Evolutionary conservation across 2,888 invertebrate genomes (phyloP).

Genomic region (Fragum whitleyi): DNA sequence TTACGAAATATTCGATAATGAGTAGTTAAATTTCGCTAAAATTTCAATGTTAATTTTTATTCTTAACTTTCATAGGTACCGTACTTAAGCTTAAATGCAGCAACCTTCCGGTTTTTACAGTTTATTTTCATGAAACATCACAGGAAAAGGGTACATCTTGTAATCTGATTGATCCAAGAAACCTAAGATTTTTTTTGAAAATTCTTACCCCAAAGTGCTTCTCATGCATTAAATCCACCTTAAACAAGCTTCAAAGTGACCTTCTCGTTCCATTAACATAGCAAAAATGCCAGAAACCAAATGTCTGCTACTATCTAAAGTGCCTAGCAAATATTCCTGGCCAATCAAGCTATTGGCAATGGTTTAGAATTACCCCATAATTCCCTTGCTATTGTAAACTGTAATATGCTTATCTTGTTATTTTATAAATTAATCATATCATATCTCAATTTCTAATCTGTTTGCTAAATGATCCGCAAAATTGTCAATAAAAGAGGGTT

Average conservation of each 20-base stretch:
- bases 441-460: constrained; percentile 15
- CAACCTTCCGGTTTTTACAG: no score
- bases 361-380: constrained; percentile 15
- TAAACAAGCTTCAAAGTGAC: not conserved
- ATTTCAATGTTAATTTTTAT: no score
- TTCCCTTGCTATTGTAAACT: constrained; percentile 17
- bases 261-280: constrained; percentile 6
- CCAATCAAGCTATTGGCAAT: constrained; percentile 5
- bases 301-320: not conserved
- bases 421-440: constrained; percentile 17
- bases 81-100: no score
- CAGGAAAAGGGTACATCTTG: no score
- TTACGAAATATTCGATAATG: no score
- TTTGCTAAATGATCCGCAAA: constrained; percentile 7
- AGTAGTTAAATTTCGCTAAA: no score
- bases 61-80: no score
- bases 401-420: constrained; percentile 19
- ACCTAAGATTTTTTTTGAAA: no score
- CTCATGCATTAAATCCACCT: no score
- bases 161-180: no score
- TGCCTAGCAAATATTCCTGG: not conserved
- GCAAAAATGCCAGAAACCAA: not conserved
- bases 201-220: no score
- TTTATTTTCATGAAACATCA: no score
- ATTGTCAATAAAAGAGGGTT: constrained; percentile 13